phyloP scores from a whole-genome alignment of 2,113 vertebrate genomes.

The Haemorhous mexicanus region DNA sequence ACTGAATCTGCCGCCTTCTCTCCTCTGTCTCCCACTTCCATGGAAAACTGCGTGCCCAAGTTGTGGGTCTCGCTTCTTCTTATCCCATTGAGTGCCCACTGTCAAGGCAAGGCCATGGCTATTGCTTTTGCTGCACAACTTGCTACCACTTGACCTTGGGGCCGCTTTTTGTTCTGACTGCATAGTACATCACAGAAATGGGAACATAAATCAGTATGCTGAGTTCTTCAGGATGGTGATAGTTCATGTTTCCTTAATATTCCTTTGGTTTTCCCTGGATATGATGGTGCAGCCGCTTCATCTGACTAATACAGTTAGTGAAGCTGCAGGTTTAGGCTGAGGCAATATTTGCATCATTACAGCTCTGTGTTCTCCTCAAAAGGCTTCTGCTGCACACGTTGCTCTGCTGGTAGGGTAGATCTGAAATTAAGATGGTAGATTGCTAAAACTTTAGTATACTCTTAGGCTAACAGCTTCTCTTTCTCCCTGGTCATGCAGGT shows the following conservation, averaged over 20 bases:
- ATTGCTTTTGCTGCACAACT: neutral
- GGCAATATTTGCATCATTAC: neutral
- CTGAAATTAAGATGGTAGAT: neutral
- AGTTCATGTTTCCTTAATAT: neutral
- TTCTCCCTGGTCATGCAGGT: neutral
- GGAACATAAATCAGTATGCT: neutral
- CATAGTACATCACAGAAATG: neutral
- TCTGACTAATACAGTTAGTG: fast-evolving
- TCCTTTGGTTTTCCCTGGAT: neutral
- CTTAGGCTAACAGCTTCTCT: neutral
- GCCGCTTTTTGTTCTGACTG: neutral
- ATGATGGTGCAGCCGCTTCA: fast-evolving
- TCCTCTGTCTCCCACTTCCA: neutral
- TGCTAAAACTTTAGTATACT: neutral
- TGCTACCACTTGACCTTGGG: neutral
- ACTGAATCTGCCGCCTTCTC: neutral
- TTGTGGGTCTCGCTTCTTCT: fast-evolving
- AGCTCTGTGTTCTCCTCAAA: neutral
- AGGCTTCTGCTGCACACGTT: neutral
- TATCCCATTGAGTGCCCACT: fast-evolving
- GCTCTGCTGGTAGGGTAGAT: neutral
- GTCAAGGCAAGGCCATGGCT: neutral
- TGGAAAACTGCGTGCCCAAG: fast-evolving
- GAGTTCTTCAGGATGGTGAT: neutral
- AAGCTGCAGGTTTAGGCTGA: neutral